A percentile compares a stretch with the other conserved stretches of the same genome.
phyloP scores from a whole-genome alignment of 2,888 invertebrate species.

The Brassicogethes aeneus region DNA sequence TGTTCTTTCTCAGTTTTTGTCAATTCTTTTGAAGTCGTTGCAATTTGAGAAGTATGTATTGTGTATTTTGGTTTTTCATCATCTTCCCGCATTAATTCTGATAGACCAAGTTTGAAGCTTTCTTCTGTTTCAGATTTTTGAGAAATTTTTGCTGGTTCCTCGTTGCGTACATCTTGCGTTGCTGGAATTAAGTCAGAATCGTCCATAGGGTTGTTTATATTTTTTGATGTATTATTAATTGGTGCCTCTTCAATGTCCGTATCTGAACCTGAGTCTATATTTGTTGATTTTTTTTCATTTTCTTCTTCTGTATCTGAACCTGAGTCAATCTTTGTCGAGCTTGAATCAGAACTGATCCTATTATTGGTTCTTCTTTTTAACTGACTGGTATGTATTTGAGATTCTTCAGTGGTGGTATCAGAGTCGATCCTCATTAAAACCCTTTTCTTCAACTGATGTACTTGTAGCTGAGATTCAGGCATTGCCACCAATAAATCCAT shows the following conservation, averaged over 20 bases:
- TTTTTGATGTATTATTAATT: conserved; percentile 8
- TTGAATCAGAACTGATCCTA: conserved; percentile 10
- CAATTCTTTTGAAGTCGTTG: background rate
- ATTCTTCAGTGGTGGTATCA: conserved; percentile 8
- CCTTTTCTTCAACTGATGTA: conserved; percentile 3
- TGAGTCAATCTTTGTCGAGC: conserved; percentile 7
- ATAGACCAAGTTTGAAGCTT: background rate
- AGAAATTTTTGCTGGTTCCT: background rate
- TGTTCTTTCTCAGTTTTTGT: conserved; percentile 5
- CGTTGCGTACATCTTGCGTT: conserved; percentile 22
- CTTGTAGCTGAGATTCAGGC: background rate
- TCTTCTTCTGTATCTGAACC: conserved; percentile 21
- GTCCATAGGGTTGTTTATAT: conserved; percentile 9
- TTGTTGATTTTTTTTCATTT: too few species aligned
- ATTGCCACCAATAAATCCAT: conserved; percentile 16
- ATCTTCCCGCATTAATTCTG: background rate
- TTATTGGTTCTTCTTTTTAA: background rate
- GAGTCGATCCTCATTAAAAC: background rate
- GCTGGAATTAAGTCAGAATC: conserved; percentile 26
- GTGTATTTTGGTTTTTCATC: background rate
- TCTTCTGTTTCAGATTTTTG: background rate
- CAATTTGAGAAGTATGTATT: background rate
- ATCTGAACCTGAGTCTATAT: too few species aligned
- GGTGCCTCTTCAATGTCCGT: conserved; percentile 23
- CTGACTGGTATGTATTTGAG: conserved; percentile 3